Evolutionary conservation across 2,888 invertebrate species (phyloP).

Genomic region (Dusona sp.): DNA sequence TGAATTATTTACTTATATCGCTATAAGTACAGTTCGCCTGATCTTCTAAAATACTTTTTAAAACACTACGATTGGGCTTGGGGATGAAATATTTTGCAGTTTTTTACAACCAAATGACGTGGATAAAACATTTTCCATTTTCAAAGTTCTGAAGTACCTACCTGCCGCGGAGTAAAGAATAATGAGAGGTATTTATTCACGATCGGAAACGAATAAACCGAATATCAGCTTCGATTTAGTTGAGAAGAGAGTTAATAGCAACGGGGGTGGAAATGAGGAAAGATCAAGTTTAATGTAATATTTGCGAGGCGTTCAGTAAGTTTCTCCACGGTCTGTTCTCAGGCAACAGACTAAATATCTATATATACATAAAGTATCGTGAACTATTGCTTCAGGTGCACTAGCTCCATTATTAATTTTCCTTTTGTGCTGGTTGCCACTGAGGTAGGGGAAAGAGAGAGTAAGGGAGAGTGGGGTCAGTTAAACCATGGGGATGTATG

Average conservation of each 20-base stretch:
- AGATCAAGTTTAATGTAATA: constrained; percentile 66
- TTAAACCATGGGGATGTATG: no score
- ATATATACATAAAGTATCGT: constrained; percentile 44
- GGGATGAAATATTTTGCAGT: background rate
- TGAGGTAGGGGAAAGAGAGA: constrained; percentile 16
- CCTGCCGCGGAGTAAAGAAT: background rate
- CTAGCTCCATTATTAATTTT: constrained; percentile 67
- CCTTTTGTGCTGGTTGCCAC: constrained; percentile 35
- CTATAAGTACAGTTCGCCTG: background rate
- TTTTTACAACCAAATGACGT: background rate
- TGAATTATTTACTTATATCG: background rate
- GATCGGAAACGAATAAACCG: constrained; percentile 59
- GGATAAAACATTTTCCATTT: background rate
- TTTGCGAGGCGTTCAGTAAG: constrained; percentile 64
- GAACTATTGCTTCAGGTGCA: constrained; percentile 67
- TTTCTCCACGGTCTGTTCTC: constrained; percentile 44
- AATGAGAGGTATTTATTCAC: constrained; percentile 24
- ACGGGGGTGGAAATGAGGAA: constrained; percentile 24
- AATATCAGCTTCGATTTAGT: constrained; percentile 62
- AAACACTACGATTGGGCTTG: background rate
- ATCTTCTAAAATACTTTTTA: background rate
- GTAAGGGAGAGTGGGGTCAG: no score
- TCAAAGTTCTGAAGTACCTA: background rate
- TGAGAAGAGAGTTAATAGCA: constrained; percentile 38
- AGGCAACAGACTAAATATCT: constrained; percentile 25